phyloP scores from a whole-genome alignment of 2,888 invertebrate species.

The Archips crataeganus region DNA sequence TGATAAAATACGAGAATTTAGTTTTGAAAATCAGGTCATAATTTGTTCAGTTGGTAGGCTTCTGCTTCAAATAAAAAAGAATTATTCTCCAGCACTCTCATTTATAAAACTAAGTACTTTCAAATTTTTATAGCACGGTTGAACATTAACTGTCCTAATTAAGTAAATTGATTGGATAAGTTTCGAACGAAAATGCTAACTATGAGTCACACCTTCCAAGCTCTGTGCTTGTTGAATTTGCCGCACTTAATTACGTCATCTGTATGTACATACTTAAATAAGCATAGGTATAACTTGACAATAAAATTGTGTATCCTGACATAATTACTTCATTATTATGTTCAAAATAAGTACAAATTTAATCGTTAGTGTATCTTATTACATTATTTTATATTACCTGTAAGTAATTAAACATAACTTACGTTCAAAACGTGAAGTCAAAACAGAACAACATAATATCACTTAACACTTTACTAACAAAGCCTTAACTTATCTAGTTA shows the following conservation, averaged over 20 bases:
- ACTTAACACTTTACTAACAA: constrained; percentile 13
- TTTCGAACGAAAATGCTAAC: not conserved
- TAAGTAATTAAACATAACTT: constrained; percentile 10
- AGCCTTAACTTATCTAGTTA: constrained; percentile 1
- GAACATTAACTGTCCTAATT: constrained; percentile 1
- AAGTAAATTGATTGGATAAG: not conserved
- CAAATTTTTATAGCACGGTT: not conserved
- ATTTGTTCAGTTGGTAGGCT: constrained; percentile 3
- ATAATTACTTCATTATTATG: not conserved
- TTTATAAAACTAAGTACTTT: not conserved
- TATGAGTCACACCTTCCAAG: constrained; percentile 24
- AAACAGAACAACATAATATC: not conserved
- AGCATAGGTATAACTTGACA: not conserved
- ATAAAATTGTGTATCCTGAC: not conserved
- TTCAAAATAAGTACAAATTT: not conserved
- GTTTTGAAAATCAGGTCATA: constrained; percentile 1
- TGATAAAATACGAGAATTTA: constrained; percentile 14
- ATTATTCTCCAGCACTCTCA: not conserved
- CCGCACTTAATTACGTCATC: constrained; percentile 27
- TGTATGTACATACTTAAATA: not conserved
- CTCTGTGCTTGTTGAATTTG: constrained; percentile 34
- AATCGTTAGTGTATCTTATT: not conserved
- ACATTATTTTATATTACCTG: too few relatives aligned
- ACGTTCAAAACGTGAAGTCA: not conserved
- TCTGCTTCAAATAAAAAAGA: not conserved